Evolutionary conservation across 2,113 vertebrate species (phyloP).

Genomic region (mouse (Mus musculus)): GRCm39 chr1:90323501-90324000

Average conservation of each 20-base stretch:
- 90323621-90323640: no score
- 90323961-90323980: no score
- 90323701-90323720: neutral
- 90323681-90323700: neutral
- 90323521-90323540: neutral
- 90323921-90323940: no score
- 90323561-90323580: neutral
- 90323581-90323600: neutral
- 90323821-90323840: neutral
- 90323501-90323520: neutral
- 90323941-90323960: no score
- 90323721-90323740: neutral
- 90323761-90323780: fast-evolving
- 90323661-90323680: neutral
- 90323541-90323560: neutral
- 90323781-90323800: fast-evolving
- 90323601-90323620: neutral
- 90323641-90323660: neutral
- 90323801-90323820: neutral
- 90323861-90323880: no score
- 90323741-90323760: fast-evolving
- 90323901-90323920: no score
- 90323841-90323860: no score
- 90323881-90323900: no score
- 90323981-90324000: no score